Evolutionary conservation across 1,140 invertebrate genomes (phyloP), one percentile per base, ranked within the genome.

Genomic region (Euwallacea fornicatus): DNA sequence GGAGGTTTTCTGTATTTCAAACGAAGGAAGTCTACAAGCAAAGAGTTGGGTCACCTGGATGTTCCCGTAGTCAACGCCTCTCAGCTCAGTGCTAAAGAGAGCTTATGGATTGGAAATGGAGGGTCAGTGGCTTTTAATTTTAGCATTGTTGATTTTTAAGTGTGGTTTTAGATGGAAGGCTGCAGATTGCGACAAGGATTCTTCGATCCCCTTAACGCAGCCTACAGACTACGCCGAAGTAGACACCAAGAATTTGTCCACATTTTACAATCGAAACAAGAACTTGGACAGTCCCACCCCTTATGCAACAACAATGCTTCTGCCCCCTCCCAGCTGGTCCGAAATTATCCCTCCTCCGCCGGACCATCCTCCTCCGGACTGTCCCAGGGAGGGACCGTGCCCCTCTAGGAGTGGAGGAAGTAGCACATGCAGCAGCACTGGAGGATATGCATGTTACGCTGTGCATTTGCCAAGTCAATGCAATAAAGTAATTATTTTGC

Each of bases 291-390:
- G 88, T 71, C 91, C 91, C 0, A 91, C 91, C 7, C 93, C 93
- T 0, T 94, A 94, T 78, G 93, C 93, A 0, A 94, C 92, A 0
- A 94, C 93, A 1, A 93, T 92, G 54, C 80, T 81, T 15, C 79
- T 82, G 75, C 81, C 83, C 21, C 82, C 89, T 69, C 87, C 91
- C 0, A 92, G 91, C 80, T 92, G 90, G 90, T 89, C 87, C 13
- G 91, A 93, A 75, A 87, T 91, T 76, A 82, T 93, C 41, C 92
- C 91, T 7, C 91, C 91, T 54, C 91, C 92, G 0, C 92, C 91
- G 0, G 89, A 92, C 74, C 90, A 93, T 81, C 91, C 91, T 9
- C 91, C 92, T 4, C 90, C 90, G 53, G 77, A 81, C 46, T 81
- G 79, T 73, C 78, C 79, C 1, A 73, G 78, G 43, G 78, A 81